These are phyloP conservation scores for Ypsolopha scabrella DNA, from an alignment of 2,888 invertebrate species.

Conservation along the genomic window DNA sequence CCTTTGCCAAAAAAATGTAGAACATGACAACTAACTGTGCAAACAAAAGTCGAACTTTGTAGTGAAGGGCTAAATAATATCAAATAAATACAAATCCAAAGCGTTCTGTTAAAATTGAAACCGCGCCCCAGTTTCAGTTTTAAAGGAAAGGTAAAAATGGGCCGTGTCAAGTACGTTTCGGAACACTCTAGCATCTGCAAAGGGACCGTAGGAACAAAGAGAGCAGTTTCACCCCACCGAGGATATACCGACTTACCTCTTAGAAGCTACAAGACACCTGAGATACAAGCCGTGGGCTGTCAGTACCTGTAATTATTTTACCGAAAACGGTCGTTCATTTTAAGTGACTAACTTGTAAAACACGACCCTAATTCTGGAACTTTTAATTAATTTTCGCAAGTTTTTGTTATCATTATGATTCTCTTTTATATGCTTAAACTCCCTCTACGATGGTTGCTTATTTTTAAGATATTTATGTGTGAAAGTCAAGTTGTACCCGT, in stretches of 20 bases:
- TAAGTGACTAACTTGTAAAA: background rate
- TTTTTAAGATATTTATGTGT: too few relatives aligned
- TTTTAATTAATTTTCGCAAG: too few relatives aligned
- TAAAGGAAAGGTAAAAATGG: conserved; percentile 58
- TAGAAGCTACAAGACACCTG: conserved; percentile 39
- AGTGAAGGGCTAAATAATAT: too few relatives aligned
- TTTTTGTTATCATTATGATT: too few relatives aligned
- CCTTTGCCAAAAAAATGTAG: too few relatives aligned
- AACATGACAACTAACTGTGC: too few relatives aligned
- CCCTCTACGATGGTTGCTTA: too few relatives aligned
- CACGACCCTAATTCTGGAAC: too few relatives aligned
- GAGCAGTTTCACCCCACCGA: conserved; percentile 23
- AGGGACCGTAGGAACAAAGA: conserved; percentile 58
- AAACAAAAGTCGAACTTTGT: too few relatives aligned
- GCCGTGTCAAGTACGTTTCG: conserved; percentile 62
- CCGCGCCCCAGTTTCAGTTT: conserved; percentile 52
- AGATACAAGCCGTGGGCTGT: conserved; percentile 27
- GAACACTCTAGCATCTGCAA: conserved; percentile 38
- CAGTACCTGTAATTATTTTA: background rate
- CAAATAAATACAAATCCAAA: too few relatives aligned
- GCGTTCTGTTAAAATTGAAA: conserved; percentile 12
- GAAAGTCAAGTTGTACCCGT: too few relatives aligned
- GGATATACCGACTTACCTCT: conserved; percentile 19
- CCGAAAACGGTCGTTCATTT: conserved; percentile 1
- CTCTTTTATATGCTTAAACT: too few relatives aligned